phyloP scores from a whole-genome alignment of 1,140 invertebrate species.

The Chrysopa pallens region DNA sequence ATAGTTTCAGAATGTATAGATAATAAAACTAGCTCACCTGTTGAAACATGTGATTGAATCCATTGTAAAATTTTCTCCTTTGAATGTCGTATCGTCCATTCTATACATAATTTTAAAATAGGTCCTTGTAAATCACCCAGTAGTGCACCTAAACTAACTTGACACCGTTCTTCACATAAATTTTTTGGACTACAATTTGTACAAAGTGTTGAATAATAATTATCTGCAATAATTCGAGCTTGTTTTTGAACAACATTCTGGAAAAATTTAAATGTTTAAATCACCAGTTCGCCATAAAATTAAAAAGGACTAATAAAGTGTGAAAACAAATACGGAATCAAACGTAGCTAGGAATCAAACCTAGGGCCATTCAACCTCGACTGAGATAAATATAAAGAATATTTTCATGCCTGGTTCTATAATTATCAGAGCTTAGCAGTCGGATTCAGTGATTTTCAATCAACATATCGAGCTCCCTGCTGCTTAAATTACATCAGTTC shows the following conservation, averaged over 20 bases:
- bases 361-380: too few species aligned
- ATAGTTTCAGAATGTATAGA: too few species aligned
- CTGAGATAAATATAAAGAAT: too few species aligned
- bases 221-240: not conserved
- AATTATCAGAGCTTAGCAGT: too few species aligned
- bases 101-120: slow-evolving; percentile 11
- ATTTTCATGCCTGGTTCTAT: too few species aligned
- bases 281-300: not conserved
- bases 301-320: too few species aligned
- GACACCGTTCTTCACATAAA: slow-evolving; percentile 7
- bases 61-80: slow-evolving; percentile 15
- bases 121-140: slow-evolving; percentile 11
- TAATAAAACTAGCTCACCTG: too few species aligned
- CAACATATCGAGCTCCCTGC: too few species aligned
- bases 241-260: not conserved
- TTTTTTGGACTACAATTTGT: slow-evolving; percentile 3
- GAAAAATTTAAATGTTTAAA: not conserved
- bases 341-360: too few species aligned
- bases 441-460: too few species aligned
- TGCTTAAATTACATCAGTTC: too few species aligned
- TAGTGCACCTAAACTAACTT: slow-evolving; percentile 4
- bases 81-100: slow-evolving; percentile 12
- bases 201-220: not conserved
- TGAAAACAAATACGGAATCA: too few species aligned
- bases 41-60: slow-evolving; percentile 13